Conservation (phyloP, 2,797 vertebrate genomes). For the Yasuhikotakia modesta region DNA sequence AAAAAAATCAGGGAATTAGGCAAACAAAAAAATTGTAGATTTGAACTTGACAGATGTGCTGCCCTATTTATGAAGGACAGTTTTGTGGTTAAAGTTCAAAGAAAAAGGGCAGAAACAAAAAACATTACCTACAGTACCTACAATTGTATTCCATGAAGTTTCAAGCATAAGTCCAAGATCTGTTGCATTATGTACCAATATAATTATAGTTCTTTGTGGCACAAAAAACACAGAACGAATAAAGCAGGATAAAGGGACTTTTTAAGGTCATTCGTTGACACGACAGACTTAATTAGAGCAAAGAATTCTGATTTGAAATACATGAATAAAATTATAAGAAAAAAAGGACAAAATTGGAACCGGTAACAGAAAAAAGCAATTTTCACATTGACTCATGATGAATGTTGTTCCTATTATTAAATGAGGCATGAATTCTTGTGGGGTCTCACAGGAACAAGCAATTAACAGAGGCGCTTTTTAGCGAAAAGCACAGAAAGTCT, state of each 20-base stretch:
- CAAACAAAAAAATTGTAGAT: too few species aligned
- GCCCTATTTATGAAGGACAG: not conserved
- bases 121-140: not conserved
- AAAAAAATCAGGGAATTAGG: too few species aligned
- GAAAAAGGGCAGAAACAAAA: not conserved
- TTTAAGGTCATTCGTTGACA: not conserved
- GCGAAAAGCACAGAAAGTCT: slow-evolving; percentile 15
- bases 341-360: not conserved
- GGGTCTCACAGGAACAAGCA: slow-evolving; percentile 32
- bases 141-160: not conserved
- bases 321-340: not conserved
- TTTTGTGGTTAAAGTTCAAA: not conserved
- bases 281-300: not conserved
- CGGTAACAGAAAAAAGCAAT: not conserved
- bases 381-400: slow-evolving; percentile 34
- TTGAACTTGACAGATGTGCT: not conserved
- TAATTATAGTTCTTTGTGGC: not conserved
- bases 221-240: not conserved
- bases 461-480: slow-evolving; percentile 48
- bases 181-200: not conserved
- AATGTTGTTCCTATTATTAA: slow-evolving; percentile 52
- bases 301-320: not conserved
- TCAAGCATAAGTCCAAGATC: not conserved
- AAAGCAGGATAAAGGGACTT: not conserved
- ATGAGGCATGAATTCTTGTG: slow-evolving; percentile 45